Evolutionary conservation across 2,888 invertebrate genomes (phyloP), one percentile per base, ranked within the genome.

Genomic region (Pristionchus entomophagus): DNA sequence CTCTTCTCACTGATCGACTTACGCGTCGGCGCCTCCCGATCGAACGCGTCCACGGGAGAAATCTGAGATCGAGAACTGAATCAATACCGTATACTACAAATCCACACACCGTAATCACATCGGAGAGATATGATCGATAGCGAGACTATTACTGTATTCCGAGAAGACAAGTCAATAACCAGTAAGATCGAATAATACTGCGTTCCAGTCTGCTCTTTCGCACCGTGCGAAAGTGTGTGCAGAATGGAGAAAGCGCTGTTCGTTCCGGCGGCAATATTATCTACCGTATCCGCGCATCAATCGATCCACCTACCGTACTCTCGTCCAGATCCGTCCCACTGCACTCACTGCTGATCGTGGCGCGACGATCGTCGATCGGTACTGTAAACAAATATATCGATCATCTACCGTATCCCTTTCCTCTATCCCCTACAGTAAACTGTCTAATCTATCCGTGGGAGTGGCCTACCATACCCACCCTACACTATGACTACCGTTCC

Each of bases 1-100:
- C 94, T 97, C 94, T 99, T 99, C 94, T 99, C 99, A 0, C 98
- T 98, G 96, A 99, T 98, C 93, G 98, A 98, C 94, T 98, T 97
- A 45, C 99, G 95, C 0, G 98, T 98, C 89, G 98, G 96, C 0
- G 97, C 98, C 94, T 99, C 98, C 45, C 99, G 95, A 77, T 96
- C 96, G 93, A 96, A 96, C 14, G 91, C 87, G 82, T 92, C 92
- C 26, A 86, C 56, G 0, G 38, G 73, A 12, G 73, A 41, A 12
- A 73, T 73, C 73, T 73, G 73, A 35, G 32, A 22, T 12, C 32
- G 5, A 32, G 65, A 17, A 32, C 22, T n/a, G 26, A 22, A 59
- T 59, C 59, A 0, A 26, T 29, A 14, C 32, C 62, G 14, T 3
- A 12, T 14, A 29, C 26, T 32, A 32, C 8, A 38, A 41, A 41